Evolutionary conservation across 2,888 invertebrate species (phyloP).

Genomic region (Meta bourneti): DNA sequence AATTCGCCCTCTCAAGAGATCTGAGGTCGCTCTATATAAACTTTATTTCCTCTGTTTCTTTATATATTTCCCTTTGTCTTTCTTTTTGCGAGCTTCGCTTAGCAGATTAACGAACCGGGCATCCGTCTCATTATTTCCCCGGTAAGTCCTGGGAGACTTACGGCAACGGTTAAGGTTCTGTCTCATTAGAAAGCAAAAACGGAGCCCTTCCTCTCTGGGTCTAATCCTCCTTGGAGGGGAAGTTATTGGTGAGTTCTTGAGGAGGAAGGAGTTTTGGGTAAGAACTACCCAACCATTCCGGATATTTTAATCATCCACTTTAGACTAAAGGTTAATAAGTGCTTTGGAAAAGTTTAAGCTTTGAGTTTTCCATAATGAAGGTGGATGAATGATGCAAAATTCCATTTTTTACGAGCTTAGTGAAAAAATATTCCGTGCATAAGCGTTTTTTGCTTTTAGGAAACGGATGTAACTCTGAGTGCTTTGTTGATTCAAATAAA

Average conservation of each 20-base stretch:
- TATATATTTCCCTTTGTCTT: not conserved
- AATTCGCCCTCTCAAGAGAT: conserved; percentile 35
- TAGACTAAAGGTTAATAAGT: not conserved
- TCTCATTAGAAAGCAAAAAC: conserved; percentile 56
- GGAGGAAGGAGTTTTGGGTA: not conserved
- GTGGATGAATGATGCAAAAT: not conserved
- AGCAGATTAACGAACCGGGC: conserved; percentile 57
- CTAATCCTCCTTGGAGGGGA: conserved; percentile 36
- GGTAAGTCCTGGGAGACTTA: not conserved
- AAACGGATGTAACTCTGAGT: not conserved
- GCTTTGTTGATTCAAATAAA: not conserved
- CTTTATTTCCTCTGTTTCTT: conserved; percentile 8
- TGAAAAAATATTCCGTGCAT: not conserved
- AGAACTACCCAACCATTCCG: not conserved
- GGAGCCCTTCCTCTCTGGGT: not conserved
- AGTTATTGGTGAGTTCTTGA: conserved; percentile 14
- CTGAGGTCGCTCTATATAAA: conserved; percentile 41
- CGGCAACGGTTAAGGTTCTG: conserved; percentile 24
- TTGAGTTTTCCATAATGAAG: not conserved
- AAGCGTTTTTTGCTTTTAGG: not conserved
- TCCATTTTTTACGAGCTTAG: not conserved
- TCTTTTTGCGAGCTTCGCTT: conserved; percentile 9
- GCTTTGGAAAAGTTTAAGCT: not conserved
- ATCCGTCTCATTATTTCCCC: conserved; percentile 48
- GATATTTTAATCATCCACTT: not conserved